Base-by-base conservation (phyloP, 2,113 vertebrate species). In the Phalacrocorax carbo region DNA sequence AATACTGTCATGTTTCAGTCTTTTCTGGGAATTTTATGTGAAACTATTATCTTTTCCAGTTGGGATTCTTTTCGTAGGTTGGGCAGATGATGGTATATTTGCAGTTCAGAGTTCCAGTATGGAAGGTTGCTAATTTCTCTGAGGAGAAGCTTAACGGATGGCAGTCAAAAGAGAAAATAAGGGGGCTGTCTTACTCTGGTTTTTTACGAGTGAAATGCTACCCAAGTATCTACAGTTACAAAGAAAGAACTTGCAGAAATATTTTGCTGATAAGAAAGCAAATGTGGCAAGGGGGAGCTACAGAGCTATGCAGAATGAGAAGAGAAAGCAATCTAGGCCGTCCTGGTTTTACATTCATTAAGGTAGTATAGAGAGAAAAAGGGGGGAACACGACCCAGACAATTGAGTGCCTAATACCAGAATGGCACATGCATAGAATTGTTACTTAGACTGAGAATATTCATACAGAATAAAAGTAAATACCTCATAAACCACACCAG, bases 121-220 rank as follows among this genome's bases (percentile, higher is more conserved):
- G 46, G 64, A 68, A 61, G 55, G 40, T 52, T 52, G 57, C 19
- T 88, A 57, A 85, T 91, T 88, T 85, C 76, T 93, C 84, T 72
- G 69, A 85, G 88, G 79, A 93, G 62, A 68, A 62, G 64, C 62
- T 71, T 91, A 88, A 48, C 84, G 93, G 83, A 88, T 95, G 84
- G 75, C 57, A 52, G n/a, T 71, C 62, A 81, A 81, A 82, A 61
- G 71, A 79, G 55, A 75, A 86, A 79, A 19, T 19, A 64, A 64
- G 38, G 77, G 54, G 54, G 34, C 64, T 58, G 19, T 60, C 38
- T n/a, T n/a, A 14, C 32, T 72, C 2, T 44, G 29, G 22, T 10
- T 7, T 26, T 51, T 32, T 52, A 13, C 0, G 2, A 83, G 30
- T 52, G 19, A 73, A 90, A 54, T 83, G 72, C 49, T 87, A 79